A percentile compares a stretch with the other conserved stretches of the same genome.
These are phyloP conservation scores for Amazona guildingii DNA, from an alignment of 2,113 vertebrate species.

Conservation along the genomic window DNA sequence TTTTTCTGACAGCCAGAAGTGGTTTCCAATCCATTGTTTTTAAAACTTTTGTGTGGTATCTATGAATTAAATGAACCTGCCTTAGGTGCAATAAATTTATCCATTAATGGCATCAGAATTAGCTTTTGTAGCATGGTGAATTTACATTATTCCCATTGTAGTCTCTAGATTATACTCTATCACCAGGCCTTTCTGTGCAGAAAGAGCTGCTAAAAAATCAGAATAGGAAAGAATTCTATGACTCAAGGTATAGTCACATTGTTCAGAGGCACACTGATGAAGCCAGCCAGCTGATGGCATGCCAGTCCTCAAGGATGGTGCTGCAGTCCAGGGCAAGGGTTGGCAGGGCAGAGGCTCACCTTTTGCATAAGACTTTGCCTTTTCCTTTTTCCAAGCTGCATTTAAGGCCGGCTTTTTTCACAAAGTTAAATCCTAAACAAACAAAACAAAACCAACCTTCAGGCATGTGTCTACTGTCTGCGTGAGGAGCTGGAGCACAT, in stretches of 20 bases:
- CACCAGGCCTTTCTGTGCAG: neutral
- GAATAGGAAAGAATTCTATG: neutral
- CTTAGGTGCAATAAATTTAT: neutral
- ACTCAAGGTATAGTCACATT: neutral
- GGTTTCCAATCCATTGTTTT: neutral
- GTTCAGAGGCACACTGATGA: neutral
- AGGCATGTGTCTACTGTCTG: neutral
- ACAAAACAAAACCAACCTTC: neutral
- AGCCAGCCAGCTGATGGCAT: neutral
- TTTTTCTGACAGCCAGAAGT: neutral
- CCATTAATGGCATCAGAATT: neutral
- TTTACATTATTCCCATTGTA: neutral
- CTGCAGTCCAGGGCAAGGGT: neutral
- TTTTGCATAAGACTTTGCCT: accelerated
- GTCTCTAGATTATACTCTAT: neutral
- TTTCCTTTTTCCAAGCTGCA: neutral
- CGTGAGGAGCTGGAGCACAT: accelerated
- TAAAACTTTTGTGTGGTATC: neutral
- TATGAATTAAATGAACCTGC: neutral
- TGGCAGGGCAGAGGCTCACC: neutral
- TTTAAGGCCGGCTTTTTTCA: neutral
- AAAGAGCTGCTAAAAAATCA: neutral
- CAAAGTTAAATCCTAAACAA: neutral
- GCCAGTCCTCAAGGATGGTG: neutral
- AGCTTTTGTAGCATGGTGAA: neutral